Evolutionary conservation across 2,113 vertebrate species (phyloP), one percentile per base, ranked within the genome.

Genomic region (Rhinoptilus africanus): DNA sequence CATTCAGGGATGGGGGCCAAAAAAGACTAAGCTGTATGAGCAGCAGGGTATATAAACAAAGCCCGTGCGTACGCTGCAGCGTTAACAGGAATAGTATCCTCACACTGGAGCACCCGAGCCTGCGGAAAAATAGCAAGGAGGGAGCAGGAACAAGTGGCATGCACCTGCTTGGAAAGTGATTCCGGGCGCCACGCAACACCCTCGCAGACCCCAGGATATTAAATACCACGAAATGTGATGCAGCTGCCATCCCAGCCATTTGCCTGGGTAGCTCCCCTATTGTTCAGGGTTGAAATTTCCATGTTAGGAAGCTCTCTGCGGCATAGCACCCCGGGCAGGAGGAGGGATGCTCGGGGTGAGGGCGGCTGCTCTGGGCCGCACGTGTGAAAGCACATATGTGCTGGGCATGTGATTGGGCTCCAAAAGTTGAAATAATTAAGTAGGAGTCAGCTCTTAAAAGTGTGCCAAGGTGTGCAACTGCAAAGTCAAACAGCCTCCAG

Each of bases 371-470:
- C 37, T 0, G 5, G 26, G 51, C 39, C 43, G 69, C 71, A 48
- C 8, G 0, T 6, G 17, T 23, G 76, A 68, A 50, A 26, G 9
- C 1, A 1, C 34, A 15, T 0, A 2, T 0, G 8, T 43, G 27
- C 32, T 21, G 24, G 4, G 24, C 5, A 14, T 9, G 24, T 2
- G 3, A 32, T 30, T 5, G 1, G 14, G 63, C 66, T 57, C 41
- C 73, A 13, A n/a, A n/a, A 59, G 8, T 8, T 27, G 48, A 34
- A 34, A 10, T 17, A 14, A 14, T 8, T 14, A 35, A 57, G 39
- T 24, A 75, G 69, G 32, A 75, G n/a, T 5, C 20, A 57, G 67
- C n/a, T 28, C 5, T 1, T 17, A 18, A 59, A 59, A 71, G n/a
- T 37, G 78, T 57, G 77, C 64, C 41, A 34, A 8, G 57, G 14